phyloP scores from a whole-genome alignment of 2,113 vertebrate species.

The Cercopithecus mona region DNA sequence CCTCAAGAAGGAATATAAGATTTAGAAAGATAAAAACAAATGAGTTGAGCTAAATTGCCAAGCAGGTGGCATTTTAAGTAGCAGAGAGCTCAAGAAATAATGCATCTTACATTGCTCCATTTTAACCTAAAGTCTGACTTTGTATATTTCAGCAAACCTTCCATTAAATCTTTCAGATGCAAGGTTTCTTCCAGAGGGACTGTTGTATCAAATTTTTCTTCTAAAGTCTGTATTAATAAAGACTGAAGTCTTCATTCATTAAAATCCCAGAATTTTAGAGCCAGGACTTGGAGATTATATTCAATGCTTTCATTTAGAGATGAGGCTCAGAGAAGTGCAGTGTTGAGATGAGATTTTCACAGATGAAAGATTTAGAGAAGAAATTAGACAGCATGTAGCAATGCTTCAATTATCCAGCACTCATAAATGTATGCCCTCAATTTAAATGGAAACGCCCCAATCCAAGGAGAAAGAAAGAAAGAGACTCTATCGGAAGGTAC shows the following conservation, averaged over 20 bases:
- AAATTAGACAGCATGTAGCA: background rate
- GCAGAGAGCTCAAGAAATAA: background rate
- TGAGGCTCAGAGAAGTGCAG: background rate
- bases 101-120: background rate
- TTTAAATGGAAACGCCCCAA: background rate
- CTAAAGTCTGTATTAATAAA: conserved; percentile 2
- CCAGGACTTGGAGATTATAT: background rate
- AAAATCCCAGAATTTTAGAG: conserved; percentile 42
- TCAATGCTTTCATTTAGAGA: background rate
- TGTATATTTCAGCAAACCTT: background rate
- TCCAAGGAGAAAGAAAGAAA: background rate
- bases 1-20: background rate
- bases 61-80: conserved; percentile 25
- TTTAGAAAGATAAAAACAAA: conserved; percentile 43
- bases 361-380: background rate
- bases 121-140: conserved; percentile 26
- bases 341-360: conserved; percentile 1
- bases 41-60: conserved; percentile 16
- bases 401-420: background rate
- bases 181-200: background rate
- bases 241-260: conserved; percentile 17
- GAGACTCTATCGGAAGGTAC: background rate
- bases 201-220: background rate
- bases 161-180: background rate
- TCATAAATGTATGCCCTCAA: background rate